A percentile compares a stretch with the other conserved stretches of the same genome.
These are phyloP conservation scores for Tupiocoris notatus DNA, from an alignment of 2,888 invertebrate genomes.

Conservation along the genomic window DNA sequence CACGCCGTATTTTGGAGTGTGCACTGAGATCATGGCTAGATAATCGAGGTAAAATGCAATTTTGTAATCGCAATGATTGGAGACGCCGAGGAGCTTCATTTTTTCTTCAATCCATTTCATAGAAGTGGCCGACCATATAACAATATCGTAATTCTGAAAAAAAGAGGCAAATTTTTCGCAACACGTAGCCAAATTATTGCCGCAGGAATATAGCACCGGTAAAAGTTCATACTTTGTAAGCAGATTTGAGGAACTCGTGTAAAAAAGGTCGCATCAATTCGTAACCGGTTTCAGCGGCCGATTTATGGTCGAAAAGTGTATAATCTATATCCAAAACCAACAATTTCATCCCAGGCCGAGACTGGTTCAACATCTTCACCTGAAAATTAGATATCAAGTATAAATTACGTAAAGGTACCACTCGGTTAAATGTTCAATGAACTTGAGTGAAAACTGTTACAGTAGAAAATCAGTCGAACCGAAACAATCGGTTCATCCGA, in stretches of 20 bases:
- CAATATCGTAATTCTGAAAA: slow-evolving; percentile 81
- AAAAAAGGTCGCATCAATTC: slow-evolving; percentile 93
- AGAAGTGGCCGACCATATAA: slow-evolving; percentile 97
- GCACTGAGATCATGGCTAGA: slow-evolving; percentile 92
- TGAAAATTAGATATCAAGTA: slow-evolving; percentile 43
- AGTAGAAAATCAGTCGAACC: too few relatives aligned
- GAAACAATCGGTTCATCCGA: too few relatives aligned
- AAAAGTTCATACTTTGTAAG: slow-evolving; percentile 69
- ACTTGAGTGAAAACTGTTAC: too few relatives aligned
- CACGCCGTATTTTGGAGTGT: slow-evolving; percentile 85
- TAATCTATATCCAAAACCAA: slow-evolving; percentile 95
- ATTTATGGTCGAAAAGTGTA: slow-evolving; percentile 92
- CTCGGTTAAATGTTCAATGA: too few relatives aligned
- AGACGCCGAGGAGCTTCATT: slow-evolving; percentile 88
- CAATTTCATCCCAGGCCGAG: slow-evolving; percentile 81
- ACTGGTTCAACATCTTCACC: slow-evolving; percentile 74
- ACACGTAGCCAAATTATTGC: too few relatives aligned
- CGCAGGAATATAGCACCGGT: too few relatives aligned
- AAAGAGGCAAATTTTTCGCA: neutral
- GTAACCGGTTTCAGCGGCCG: slow-evolving; percentile 80
- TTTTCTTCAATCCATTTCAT: slow-evolving; percentile 99
- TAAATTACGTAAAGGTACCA: too few relatives aligned
- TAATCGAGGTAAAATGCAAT: slow-evolving; percentile 89
- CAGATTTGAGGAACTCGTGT: slow-evolving; percentile 86
- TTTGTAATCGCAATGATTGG: slow-evolving; percentile 79